A percentile compares a stretch with the other conserved stretches of the same genome.
phyloP scores from a whole-genome alignment of 2,113 vertebrate genomes.

The Pomatorhinus ruficollis region DNA sequence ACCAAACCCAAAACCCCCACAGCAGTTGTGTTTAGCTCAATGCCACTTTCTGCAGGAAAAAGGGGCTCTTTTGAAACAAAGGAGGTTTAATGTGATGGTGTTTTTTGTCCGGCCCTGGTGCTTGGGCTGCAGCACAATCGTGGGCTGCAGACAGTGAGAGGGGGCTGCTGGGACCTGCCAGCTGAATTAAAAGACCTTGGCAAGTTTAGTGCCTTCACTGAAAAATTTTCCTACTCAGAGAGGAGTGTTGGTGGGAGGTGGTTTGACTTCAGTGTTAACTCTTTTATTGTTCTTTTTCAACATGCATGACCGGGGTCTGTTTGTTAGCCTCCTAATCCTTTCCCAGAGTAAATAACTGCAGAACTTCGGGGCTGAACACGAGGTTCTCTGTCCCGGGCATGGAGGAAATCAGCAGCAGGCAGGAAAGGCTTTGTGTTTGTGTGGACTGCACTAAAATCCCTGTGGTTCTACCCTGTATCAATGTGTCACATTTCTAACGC shows the following conservation, averaged over 20 bases:
- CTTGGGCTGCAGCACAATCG: not conserved
- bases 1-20: not conserved
- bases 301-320: not conserved
- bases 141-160: not conserved
- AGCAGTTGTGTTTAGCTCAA: not conserved
- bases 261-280: slow-evolving; percentile 15
- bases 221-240: slow-evolving; percentile 13
- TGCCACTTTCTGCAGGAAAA: not conserved
- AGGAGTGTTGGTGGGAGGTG: slow-evolving; percentile 18
- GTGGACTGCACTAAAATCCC: not conserved
- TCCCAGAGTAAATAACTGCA: not conserved
- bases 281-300: slow-evolving; percentile 52
- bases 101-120: not conserved
- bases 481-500: not conserved
- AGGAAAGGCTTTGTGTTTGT: not conserved
- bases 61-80: not conserved
- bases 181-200: slow-evolving; percentile 18
- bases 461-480: accelerated
- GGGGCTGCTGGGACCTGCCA: slow-evolving; percentile 23
- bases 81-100: not conserved
- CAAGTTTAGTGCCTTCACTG: not conserved
- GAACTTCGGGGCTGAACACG: not conserved
- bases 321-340: not conserved
- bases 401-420: not conserved
- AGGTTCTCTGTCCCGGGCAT: not conserved